Evolutionary conservation across 1,140 invertebrate species (phyloP), one percentile per base, ranked within the genome.

Genomic region (Panagrolaimus sp.): DNA sequence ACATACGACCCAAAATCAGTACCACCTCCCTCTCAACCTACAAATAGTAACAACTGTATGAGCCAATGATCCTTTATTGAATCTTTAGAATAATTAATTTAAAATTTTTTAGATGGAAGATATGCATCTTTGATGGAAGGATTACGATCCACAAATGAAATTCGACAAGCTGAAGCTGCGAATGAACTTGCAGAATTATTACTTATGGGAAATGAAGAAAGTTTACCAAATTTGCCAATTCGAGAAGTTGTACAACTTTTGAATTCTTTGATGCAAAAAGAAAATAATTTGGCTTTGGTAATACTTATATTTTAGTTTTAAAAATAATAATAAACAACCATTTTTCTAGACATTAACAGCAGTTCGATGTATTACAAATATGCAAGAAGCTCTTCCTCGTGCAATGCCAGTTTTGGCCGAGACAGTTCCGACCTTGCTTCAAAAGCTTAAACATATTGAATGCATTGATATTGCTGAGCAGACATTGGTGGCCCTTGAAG

Each of bases 131-230:
- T 98, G 24, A 84, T 98, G 26, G 90, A 93, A 72, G 94, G 93
- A 1, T 86, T 98, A 63, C 93, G 97, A 0, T 89, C 88, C 10
- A 91, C 92, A 7, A 95, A 98, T 85, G 95, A 98, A 83, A 92
- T 93, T 26, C 92, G 96, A 81, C 95, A 98, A 84, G 84, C 97
- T 63, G 93, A 97, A 82, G 93, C 95, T 2, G 93, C 94, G 5
- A 96, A 32, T 71, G 94, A 98, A 85, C 96, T 98, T 93, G 96
- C 94, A 80, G 92, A 98, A 86, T 89, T 98, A 83, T 86, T 99
- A 43, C 93, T 99, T 1, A 97, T 98, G 93, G 95, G 96, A 65
- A 99, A 98, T 84, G 96, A 99, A 86, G 96, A 98, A 82, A 98
- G 94, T 1, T 86, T 98, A 12, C 92, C 94, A 32, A 95, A 95